A percentile compares a stretch with the other conserved stretches of the same genome.
Conservation (phyloP, 2,113 vertebrate genomes). For the Junco hyemalis region DNA sequence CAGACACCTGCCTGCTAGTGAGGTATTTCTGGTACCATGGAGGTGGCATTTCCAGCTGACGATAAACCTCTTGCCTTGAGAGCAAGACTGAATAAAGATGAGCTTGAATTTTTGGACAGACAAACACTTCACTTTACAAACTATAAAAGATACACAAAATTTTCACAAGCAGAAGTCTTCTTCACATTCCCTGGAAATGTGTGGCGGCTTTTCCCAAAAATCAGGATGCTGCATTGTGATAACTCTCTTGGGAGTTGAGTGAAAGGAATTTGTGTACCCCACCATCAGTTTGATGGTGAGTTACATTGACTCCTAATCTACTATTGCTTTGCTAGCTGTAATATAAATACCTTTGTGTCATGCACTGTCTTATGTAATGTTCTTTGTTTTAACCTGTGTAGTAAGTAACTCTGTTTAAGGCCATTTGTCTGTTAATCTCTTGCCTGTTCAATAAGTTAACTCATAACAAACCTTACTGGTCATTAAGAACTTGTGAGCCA, state of each 20-base stretch:
- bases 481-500: too few species aligned
- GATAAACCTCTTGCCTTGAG: background rate
- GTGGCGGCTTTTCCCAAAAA: background rate
- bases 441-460: background rate
- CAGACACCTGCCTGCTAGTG: background rate
- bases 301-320: background rate
- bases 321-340: background rate
- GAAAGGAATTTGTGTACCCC: background rate
- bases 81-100: background rate
- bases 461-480: background rate
- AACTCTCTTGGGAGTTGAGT: accelerated
- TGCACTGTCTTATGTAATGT: background rate
- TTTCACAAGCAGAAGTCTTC: background rate
- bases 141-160: background rate
- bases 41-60: background rate
- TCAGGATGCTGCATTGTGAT: accelerated
- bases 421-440: background rate
- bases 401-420: background rate
- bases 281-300: background rate
- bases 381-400: background rate
- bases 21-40: background rate
- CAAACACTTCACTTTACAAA: background rate
- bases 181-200: background rate
- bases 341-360: background rate
- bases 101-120: background rate